Percentiles rank a stretch among this genome's conserved stretches.
phyloP scores from a whole-genome alignment of 2,113 vertebrate genomes.

The Chrysemys picta region DNA sequence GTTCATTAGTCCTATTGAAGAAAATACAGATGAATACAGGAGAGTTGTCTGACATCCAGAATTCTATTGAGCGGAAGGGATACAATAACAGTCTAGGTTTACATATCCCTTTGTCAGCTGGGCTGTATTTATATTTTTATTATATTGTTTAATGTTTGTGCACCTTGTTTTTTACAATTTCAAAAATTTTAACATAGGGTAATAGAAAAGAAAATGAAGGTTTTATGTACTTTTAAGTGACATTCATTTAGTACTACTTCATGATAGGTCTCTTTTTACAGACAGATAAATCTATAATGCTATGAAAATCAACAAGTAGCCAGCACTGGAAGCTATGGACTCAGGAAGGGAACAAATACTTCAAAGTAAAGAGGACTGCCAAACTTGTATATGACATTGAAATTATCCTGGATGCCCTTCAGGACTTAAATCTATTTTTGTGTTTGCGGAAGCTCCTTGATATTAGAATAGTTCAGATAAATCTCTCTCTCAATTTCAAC shows the following conservation, averaged over 20 bases:
- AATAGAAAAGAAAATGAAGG: neutral
- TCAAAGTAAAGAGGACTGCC: slow-evolving; percentile 46
- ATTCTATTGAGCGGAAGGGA: neutral
- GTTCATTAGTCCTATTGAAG: neutral
- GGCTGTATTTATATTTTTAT: slow-evolving; percentile 18
- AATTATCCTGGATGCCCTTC: slow-evolving; percentile 52
- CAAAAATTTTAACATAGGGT: neutral
- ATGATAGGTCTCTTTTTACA: neutral
- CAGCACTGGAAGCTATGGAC: slow-evolving; percentile 14
- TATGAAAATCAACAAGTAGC: slow-evolving; percentile 31
- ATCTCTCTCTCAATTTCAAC: neutral
- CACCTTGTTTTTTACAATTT: neutral
- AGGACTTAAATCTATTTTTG: slow-evolving; percentile 57
- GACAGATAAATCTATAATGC: slow-evolving; percentile 35
- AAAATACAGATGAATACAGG: slow-evolving; percentile 5
- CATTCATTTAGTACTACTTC: neutral
- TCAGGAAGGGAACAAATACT: slow-evolving; percentile 58
- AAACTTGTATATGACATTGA: slow-evolving; percentile 49
- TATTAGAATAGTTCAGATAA: slow-evolving; percentile 45
- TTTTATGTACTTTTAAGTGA: slow-evolving; percentile 34
- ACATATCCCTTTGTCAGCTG: slow-evolving; percentile 24
- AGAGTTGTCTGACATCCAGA: slow-evolving; percentile 3
- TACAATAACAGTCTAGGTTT: slow-evolving; percentile 16
- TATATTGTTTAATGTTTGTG: slow-evolving; percentile 8
- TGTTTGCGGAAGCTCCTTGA: slow-evolving; percentile 37